Conservation (phyloP, 2,888 invertebrate species). For the Hydropsyche betteni region DNA sequence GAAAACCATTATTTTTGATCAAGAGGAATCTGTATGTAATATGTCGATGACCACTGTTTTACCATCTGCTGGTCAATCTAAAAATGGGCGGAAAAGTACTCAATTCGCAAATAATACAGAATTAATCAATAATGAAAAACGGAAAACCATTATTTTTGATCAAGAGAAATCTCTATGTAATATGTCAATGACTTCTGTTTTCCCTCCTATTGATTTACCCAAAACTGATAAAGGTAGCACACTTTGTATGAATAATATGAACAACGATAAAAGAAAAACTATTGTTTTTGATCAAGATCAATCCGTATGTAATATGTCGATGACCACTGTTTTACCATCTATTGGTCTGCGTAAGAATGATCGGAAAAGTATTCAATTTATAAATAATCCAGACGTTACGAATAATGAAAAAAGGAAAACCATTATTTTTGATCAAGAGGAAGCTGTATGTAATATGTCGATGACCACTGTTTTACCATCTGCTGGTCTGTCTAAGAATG, state of each 20-base stretch:
- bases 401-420: constrained; percentile 32
- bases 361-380: not conserved
- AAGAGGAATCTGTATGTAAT: no score
- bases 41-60: no score
- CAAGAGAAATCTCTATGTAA: constrained; percentile 32
- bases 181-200: constrained; percentile 41
- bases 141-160: constrained; percentile 13
- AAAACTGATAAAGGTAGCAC: not conserved
- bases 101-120: no score
- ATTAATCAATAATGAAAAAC: not conserved
- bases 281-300: constrained; percentile 12
- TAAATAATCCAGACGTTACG: not conserved
- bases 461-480: constrained; percentile 1
- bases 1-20: no score
- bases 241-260: not conserved
- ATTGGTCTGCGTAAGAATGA: no score
- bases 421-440: constrained; percentile 37
- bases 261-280: constrained; percentile 29
- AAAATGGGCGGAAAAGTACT: no score
- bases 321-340: constrained; percentile 17
- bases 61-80: no score
- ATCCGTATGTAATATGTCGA: constrained; percentile 38
- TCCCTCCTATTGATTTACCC: not conserved
- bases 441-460: constrained; percentile 22
- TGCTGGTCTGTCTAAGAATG: not conserved